Conservation (phyloP, 2,888 invertebrate species). For the Cheilosia vulpina region DNA sequence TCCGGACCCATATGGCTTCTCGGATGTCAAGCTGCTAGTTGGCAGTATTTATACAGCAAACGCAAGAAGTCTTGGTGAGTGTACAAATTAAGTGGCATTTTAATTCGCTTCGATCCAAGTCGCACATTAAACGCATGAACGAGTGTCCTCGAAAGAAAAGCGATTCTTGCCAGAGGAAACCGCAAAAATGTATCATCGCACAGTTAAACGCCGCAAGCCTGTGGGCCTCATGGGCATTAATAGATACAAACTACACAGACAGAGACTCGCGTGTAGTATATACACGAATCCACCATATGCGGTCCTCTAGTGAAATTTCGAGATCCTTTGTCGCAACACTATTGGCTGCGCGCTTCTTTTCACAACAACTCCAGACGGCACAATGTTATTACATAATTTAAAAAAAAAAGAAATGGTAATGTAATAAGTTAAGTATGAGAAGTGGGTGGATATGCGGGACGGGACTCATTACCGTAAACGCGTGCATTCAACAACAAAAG, state of each 20-base stretch:
- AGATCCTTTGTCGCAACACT: slow-evolving; percentile 23
- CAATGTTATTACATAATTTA: slow-evolving; percentile 33
- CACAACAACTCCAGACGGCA: slow-evolving; percentile 13
- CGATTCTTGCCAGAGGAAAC: slow-evolving; percentile 38
- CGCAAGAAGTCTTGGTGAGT: background rate
- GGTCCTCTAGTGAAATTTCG: background rate
- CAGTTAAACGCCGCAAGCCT: background rate
- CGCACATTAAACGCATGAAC: slow-evolving; percentile 6
- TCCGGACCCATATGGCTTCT: slow-evolving; percentile 57
- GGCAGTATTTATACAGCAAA: slow-evolving; percentile 37
- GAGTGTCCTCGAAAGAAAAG: slow-evolving; percentile 26
- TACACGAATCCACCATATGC: background rate
- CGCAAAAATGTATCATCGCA: slow-evolving; percentile 57
- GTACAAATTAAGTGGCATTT: slow-evolving; percentile 56
- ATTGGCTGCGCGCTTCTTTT: background rate
- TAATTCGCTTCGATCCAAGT: slow-evolving; percentile 33
- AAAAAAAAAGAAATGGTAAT: slow-evolving; percentile 50
- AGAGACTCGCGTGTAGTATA: background rate
- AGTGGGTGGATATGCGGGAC: slow-evolving; percentile 1
- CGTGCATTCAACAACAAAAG: slow-evolving; percentile 62
- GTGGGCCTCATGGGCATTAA: slow-evolving; percentile 54
- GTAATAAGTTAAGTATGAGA: slow-evolving; percentile 63
- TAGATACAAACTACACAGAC: slow-evolving; percentile 46
- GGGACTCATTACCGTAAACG: slow-evolving; percentile 52
- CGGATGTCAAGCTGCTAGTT: slow-evolving; percentile 47